Percentiles rank a stretch among this genome's conserved stretches.
Evolutionary conservation across 2,797 vertebrate species (phyloP).

Genomic region (Poecilia picta): DNA sequence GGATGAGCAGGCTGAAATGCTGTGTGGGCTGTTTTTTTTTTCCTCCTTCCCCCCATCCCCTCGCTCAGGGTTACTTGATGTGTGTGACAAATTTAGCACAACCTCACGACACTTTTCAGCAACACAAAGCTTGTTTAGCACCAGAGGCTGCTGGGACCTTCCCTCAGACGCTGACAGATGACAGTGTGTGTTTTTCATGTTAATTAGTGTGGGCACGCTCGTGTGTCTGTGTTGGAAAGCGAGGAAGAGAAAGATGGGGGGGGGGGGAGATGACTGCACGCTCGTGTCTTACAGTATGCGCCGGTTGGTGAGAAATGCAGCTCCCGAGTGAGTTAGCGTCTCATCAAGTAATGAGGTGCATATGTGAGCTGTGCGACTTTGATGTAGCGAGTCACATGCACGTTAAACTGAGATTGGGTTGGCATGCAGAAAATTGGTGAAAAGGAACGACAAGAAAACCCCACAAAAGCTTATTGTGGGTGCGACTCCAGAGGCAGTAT

Average conservation of each 20-base stretch:
- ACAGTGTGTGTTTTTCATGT: slow-evolving; percentile 44
- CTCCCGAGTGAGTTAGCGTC: slow-evolving; percentile 40
- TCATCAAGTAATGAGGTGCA: slow-evolving; percentile 68
- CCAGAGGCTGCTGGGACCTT: slow-evolving; percentile 50
- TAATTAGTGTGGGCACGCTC: slow-evolving; percentile 26
- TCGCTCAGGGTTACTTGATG: slow-evolving; percentile 36
- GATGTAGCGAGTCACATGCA: slow-evolving; percentile 64
- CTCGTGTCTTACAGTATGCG: slow-evolving; percentile 3
- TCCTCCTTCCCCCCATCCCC: background rate
- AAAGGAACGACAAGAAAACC: background rate
- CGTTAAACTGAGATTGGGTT: slow-evolving; percentile 55
- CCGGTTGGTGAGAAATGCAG: slow-evolving; percentile 20
- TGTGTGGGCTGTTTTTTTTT: slow-evolving; percentile 45
- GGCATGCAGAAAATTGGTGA: slow-evolving; percentile 35
- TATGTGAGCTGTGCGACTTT: slow-evolving; percentile 55
- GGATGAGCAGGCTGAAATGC: slow-evolving; percentile 47
- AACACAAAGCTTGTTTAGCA: slow-evolving; percentile 46
- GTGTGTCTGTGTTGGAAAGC: slow-evolving; percentile 4
- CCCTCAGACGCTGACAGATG: slow-evolving; percentile 37
- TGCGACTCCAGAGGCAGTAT: slow-evolving; percentile 45
- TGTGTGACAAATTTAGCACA: slow-evolving; percentile 43
- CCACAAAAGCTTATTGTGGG: slow-evolving; percentile 28
- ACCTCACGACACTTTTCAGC: slow-evolving; percentile 34
- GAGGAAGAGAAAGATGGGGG: background rate
- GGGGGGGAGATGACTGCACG: background rate